phyloP scores from a whole-genome alignment of 2,113 vertebrate species.

The Charadrius vociferus region DNA sequence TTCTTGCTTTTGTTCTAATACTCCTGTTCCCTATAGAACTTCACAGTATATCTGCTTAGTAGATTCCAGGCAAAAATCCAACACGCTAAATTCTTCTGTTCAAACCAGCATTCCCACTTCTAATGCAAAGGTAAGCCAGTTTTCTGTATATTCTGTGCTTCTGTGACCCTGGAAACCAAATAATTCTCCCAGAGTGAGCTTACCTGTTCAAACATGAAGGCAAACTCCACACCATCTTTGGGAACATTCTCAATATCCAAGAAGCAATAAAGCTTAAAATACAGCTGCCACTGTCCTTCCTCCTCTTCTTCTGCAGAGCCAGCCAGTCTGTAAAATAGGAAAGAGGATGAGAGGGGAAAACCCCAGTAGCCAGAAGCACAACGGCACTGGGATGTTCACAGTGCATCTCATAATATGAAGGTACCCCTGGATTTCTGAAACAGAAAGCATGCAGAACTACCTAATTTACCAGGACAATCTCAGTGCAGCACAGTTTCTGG shows the following conservation, averaged over 20 bases:
- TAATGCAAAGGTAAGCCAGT: neutral
- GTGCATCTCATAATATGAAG: neutral
- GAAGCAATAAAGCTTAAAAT: conserved; percentile 95
- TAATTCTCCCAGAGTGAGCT: neutral
- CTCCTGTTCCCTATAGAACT: neutral
- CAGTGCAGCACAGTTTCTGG: neutral
- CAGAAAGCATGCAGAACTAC: neutral
- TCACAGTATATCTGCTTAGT: neutral
- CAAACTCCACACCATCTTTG: conserved; percentile 91
- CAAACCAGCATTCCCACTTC: neutral
- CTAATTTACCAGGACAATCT: neutral
- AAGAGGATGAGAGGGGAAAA: neutral
- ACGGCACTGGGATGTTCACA: neutral
- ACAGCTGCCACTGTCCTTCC: conserved; percentile 87
- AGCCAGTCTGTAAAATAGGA: conserved; percentile 74
- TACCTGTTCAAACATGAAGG: conserved; percentile 96
- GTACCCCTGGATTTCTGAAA: neutral
- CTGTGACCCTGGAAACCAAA: neutral
- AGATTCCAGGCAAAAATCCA: neutral
- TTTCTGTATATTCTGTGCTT: neutral
- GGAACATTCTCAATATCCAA: conserved; percentile 91
- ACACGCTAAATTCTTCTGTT: neutral
- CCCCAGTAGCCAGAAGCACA: neutral
- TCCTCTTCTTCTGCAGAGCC: conserved; percentile 86
- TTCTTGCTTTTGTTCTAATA: neutral